These are phyloP conservation scores for Manis javanica DNA, from an alignment of 2,797 vertebrate genomes.

Conservation along the genomic window DNA sequence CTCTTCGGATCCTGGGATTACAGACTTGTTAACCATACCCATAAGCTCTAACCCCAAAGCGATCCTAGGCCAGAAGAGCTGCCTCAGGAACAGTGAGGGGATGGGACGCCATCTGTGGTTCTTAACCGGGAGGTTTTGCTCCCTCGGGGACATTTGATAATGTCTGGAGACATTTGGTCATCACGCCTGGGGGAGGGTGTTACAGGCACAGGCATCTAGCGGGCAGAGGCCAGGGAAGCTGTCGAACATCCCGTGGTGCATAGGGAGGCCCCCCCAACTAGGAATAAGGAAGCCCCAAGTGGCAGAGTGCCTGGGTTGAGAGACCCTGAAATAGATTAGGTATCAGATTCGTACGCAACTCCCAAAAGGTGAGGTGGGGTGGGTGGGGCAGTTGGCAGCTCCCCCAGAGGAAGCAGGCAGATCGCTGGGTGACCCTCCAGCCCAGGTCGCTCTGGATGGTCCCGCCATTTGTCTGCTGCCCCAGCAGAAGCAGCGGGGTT, in stretches of 20 bases:
- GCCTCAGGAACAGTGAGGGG: background rate
- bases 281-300: background rate
- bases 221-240: background rate
- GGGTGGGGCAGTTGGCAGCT: background rate
- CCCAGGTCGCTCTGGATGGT: background rate
- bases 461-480: rapidly evolving
- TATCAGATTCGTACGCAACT: rapidly evolving
- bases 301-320: background rate
- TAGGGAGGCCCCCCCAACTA: no score
- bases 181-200: no score
- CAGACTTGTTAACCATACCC: background rate
- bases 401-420: background rate
- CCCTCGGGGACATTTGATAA: background rate
- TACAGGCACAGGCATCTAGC: background rate
- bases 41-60: background rate
- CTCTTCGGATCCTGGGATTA: background rate
- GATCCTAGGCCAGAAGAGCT: background rate
- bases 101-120: no score
- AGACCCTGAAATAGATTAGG: background rate
- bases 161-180: background rate
- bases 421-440: no score
- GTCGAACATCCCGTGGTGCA: rapidly evolving
- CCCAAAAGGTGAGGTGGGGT: background rate
- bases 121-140: background rate
- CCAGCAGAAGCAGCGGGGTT: background rate